Evolutionary conservation across 2,888 invertebrate genomes (phyloP).

Genomic region (Julus scanicus): DNA sequence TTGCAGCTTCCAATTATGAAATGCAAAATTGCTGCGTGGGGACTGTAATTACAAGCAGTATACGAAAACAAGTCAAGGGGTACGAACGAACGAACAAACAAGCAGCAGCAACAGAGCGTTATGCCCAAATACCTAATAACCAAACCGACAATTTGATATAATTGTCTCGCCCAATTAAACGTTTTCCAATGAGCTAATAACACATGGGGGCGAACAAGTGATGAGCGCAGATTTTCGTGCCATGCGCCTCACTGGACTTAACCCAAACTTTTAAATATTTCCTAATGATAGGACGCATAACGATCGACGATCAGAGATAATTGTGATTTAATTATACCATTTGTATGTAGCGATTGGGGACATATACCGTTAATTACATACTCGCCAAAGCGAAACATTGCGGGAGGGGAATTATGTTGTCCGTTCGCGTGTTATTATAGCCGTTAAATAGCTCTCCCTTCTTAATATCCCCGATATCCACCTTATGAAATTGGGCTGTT

Average conservation of each 20-base stretch:
- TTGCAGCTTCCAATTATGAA: neutral
- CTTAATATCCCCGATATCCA: slow-evolving; percentile 6
- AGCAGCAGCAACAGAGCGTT: neutral
- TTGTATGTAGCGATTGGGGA: slow-evolving; percentile 14
- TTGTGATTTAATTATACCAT: slow-evolving; percentile 43
- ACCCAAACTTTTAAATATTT: slow-evolving; percentile 18
- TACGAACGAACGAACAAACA: neutral
- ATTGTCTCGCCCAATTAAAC: slow-evolving; percentile 42
- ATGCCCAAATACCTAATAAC: slow-evolving; percentile 23
- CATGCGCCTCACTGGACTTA: neutral
- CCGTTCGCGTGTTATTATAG: slow-evolving; percentile 37
- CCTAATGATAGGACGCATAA: slow-evolving; percentile 38
- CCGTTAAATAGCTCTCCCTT: neutral
- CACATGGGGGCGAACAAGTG: slow-evolving; percentile 18
- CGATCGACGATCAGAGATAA: slow-evolving; percentile 36
- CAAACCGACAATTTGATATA: neutral
- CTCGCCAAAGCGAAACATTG: neutral
- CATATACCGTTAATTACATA: slow-evolving; percentile 30
- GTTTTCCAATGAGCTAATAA: slow-evolving; percentile 32
- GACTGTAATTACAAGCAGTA: neutral
- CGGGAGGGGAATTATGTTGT: slow-evolving; percentile 22
- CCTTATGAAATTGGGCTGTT: slow-evolving; percentile 19
- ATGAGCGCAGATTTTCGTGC: slow-evolving; percentile 7
- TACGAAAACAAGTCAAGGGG: neutral
- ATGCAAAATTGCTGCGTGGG: neutral